phyloP scores from a whole-genome alignment of 2,888 invertebrate genomes.

The Nephrocerus scutellatus region DNA sequence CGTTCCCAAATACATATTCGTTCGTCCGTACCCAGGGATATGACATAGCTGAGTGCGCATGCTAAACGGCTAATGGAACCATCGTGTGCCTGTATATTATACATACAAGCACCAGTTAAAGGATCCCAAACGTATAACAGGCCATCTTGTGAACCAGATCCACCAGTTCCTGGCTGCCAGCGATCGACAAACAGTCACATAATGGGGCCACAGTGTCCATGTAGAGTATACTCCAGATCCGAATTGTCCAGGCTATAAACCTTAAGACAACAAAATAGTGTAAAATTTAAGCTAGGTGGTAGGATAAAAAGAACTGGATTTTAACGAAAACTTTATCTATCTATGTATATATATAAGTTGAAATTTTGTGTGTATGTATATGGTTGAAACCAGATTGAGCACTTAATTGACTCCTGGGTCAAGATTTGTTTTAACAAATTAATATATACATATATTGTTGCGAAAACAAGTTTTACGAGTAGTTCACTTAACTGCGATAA shows the following conservation, averaged over 20 bases:
- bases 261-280: too few relatives aligned
- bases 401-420: too few relatives aligned
- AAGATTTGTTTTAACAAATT: too few relatives aligned
- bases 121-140: constrained; percentile 92
- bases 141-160: constrained; percentile 91
- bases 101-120: constrained; percentile 87
- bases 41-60: constrained; percentile 86
- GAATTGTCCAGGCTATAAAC: constrained; percentile 77
- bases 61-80: constrained; percentile 79
- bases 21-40: constrained; percentile 87
- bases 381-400: too few relatives aligned
- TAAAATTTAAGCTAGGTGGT: too few relatives aligned
- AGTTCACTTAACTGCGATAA: too few relatives aligned
- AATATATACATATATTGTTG: too few relatives aligned
- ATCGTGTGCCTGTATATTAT: constrained; percentile 88
- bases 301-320: too few relatives aligned
- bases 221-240: constrained; percentile 76
- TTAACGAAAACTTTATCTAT: too few relatives aligned
- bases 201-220: constrained; percentile 91
- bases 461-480: too few relatives aligned
- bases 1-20: constrained; percentile 92
- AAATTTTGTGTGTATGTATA: too few relatives aligned
- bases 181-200: constrained; percentile 88
- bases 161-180: constrained; percentile 74
- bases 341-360: too few relatives aligned